Conservation (phyloP, 2,888 invertebrate species). For the Zygothrica quintamaculata region DNA sequence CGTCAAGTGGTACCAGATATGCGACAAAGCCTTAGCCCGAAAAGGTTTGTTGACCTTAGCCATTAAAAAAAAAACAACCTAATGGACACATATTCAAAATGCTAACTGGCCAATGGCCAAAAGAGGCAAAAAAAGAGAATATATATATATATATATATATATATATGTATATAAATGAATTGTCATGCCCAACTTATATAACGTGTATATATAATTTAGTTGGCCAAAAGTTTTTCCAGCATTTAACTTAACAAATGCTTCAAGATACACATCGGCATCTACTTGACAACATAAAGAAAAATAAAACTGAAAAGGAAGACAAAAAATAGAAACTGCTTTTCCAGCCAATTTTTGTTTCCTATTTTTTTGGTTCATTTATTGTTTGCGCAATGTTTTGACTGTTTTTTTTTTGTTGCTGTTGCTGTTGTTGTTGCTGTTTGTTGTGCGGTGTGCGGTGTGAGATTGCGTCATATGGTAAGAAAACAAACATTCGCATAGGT, state of each 20-base stretch:
- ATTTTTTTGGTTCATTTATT: constrained; percentile 68
- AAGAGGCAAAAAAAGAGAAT: not conserved
- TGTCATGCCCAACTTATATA: constrained; percentile 68
- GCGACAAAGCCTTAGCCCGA: constrained; percentile 20
- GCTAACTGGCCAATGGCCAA: constrained; percentile 23
- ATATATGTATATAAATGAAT: constrained; percentile 49
- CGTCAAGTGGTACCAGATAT: constrained; percentile 27
- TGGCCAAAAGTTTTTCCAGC: constrained; percentile 46
- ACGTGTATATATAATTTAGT: constrained; percentile 40
- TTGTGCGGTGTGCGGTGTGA: too few species aligned
- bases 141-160: not conserved
- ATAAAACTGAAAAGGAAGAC: constrained; percentile 30
- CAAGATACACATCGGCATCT: constrained; percentile 18
- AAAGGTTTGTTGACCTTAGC: constrained; percentile 62
- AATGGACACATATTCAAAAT: constrained; percentile 56
- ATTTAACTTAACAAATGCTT: constrained; percentile 38
- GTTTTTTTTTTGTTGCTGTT: constrained; percentile 12
- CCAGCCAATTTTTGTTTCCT: constrained; percentile 52
- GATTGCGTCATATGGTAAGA: constrained; percentile 63
- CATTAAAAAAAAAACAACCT: constrained; percentile 14
- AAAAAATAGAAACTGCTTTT: constrained; percentile 57
- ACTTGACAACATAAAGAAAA: constrained; percentile 45
- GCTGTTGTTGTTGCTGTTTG: constrained; percentile 15
- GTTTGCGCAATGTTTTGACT: constrained; percentile 63
- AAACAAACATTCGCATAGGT: constrained; percentile 38